These are phyloP conservation scores for Bos javanicus DNA, from an alignment of 2,113 vertebrate genomes.

Conservation along the genomic window DNA sequence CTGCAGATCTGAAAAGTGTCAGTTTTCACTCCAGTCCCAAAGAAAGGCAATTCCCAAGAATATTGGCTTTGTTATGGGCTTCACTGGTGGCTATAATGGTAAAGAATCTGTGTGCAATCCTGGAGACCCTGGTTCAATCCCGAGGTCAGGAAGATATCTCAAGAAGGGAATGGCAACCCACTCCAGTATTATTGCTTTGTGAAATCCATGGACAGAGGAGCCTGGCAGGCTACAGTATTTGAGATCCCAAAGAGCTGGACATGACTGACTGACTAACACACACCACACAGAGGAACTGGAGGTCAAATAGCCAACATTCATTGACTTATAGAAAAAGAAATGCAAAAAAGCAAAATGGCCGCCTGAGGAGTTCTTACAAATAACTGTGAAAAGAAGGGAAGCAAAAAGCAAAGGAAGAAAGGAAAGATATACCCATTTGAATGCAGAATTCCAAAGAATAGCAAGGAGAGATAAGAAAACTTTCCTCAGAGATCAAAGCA, in stretches of 20 bases:
- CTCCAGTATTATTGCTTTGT: neutral
- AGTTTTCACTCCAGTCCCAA: neutral
- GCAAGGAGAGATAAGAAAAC: too few species aligned
- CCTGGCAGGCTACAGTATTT: neutral
- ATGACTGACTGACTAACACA: neutral
- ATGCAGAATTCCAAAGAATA: too few species aligned
- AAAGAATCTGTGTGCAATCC: neutral
- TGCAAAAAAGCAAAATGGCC: too few species aligned
- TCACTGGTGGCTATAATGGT: neutral
- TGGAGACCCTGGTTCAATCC: neutral
- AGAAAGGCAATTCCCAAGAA: neutral
- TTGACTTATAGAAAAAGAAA: too few species aligned
- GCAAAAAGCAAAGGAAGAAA: too few species aligned
- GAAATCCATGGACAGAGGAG: neutral
- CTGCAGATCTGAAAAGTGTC: neutral
- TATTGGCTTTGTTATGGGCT: neutral
- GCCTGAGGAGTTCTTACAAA: too few species aligned
- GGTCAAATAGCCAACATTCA: neutral
- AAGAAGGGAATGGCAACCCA: neutral
- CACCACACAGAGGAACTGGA: neutral
- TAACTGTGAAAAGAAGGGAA: too few species aligned
- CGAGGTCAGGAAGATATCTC: neutral
- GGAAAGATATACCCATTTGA: too few species aligned
- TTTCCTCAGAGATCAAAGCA: too few species aligned
- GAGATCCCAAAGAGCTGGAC: neutral